These are phyloP conservation scores for Syrista parreyssii DNA, from an alignment of 2,888 invertebrate genomes.

Conservation along the genomic window DNA sequence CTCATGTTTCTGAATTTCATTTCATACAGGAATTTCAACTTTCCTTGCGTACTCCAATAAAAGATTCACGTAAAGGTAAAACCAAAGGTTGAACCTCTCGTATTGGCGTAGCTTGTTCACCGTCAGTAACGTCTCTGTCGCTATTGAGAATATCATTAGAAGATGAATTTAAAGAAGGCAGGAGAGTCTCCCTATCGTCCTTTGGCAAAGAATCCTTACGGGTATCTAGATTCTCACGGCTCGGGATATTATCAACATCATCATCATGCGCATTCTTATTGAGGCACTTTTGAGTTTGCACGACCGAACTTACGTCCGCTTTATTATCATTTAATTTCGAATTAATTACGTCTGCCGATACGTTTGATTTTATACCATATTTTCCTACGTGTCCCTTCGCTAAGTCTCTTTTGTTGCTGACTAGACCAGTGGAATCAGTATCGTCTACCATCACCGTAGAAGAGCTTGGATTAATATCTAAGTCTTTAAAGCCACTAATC, in stretches of 20 bases:
- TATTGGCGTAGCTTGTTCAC: slow-evolving; percentile 1
- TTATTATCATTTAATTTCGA: neutral
- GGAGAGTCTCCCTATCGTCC: slow-evolving; percentile 3
- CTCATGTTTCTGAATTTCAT: neutral
- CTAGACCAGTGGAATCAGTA: slow-evolving; percentile 9
- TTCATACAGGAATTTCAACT: slow-evolving; percentile 19
- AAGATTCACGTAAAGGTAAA: slow-evolving; percentile 38
- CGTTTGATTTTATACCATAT: neutral
- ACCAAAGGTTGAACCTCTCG: slow-evolving; percentile 26
- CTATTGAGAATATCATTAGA: neutral
- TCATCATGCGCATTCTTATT: neutral
- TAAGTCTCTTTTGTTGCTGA: slow-evolving; percentile 5
- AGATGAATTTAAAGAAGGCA: slow-evolving; percentile 1
- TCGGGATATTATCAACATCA: neutral
- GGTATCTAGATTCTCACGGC: slow-evolving; percentile 9
- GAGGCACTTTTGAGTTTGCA: slow-evolving; percentile 1
- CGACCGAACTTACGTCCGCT: neutral
- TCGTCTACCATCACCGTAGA: slow-evolving; percentile 1
- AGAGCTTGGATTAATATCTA: neutral
- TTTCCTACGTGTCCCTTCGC: slow-evolving; percentile 5
- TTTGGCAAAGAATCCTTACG: slow-evolving; percentile 4
- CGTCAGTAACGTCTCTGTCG: neutral
- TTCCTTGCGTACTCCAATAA: slow-evolving; percentile 38
- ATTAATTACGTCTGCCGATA: neutral
- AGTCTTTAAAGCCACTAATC: neutral